Evolutionary conservation across 2,797 vertebrate genomes (phyloP).

Genomic region (Siniperca undulata): DNA sequence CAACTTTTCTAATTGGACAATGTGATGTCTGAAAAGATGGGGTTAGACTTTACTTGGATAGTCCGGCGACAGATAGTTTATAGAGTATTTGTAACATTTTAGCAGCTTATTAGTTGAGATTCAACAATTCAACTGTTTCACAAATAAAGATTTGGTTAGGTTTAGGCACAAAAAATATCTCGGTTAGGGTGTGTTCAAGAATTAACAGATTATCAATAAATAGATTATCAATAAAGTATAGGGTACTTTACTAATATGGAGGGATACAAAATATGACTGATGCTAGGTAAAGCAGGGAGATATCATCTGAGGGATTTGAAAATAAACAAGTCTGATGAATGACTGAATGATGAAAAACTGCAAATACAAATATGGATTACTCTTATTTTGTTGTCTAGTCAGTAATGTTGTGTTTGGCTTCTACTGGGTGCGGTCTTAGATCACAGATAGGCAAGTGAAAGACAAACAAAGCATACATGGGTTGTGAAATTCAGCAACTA

Average conservation of each 20-base stretch:
- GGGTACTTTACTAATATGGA: neutral
- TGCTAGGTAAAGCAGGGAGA: neutral
- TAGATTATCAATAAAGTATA: no score
- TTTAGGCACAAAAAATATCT: no score
- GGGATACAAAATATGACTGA: neutral
- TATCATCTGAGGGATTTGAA: neutral
- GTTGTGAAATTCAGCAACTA: conserved; percentile 8
- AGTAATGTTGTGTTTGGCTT: conserved; percentile 29
- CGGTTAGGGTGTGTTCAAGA: no score
- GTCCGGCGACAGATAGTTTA: no score
- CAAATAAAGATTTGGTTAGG: no score
- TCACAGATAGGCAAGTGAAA: conserved; percentile 41
- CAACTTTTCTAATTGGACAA: neutral
- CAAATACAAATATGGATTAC: neutral
- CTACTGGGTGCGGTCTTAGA: conserved; percentile 64
- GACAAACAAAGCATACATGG: conserved; percentile 28
- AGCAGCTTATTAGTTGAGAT: no score
- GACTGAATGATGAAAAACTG: neutral
- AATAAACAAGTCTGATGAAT: conserved; percentile 12
- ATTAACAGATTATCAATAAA: no score
- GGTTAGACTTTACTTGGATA: no score
- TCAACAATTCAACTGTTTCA: no score
- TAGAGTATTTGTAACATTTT: no score
- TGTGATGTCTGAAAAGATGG: neutral
- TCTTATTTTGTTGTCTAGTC: conserved; percentile 2